Evolutionary conservation across 2,797 vertebrate species (phyloP), one percentile per base, ranked within the genome.

Genomic region (Ceryle rudis): DNA sequence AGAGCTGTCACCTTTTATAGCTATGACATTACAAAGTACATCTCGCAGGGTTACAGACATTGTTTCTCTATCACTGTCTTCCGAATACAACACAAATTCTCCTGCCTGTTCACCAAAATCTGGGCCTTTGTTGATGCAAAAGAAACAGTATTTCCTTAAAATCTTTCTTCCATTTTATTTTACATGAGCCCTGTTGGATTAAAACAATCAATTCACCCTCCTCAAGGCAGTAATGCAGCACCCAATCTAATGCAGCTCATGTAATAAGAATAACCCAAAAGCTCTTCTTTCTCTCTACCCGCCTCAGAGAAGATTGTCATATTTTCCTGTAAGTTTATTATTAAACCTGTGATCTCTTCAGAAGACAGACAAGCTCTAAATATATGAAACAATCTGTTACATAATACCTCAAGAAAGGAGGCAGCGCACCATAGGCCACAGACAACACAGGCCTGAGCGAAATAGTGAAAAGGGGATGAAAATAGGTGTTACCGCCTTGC

Each of bases 271-370:
- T 29, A 89, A 90, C 77, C 82, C 87, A 90, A 13, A 21, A 57
- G 37, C 55, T 89, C 73, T 64, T 69, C 82, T 79, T 81, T 57
- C 85, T 75, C 89, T 75, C 78, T 66, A 6, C 29, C 7, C 19
- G 2, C 47, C 33, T 26, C 19, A 61, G 52, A 55, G 74, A 52
- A 57, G 81, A 82, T 35, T 67, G 73, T 11, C 49, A 77, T 89
- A 79, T 85, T 91, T 69, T 82, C 74, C 86, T 62, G 7, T 92
- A 74, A 91, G 92, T 94, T 94, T 46, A 92, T 94, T 96, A 92
- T 91, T 86, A 74, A 87, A 91, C 60, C 89, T 81, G 81, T 89
- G 81, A 82, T 80, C 84, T 91, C 91, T 94, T 80, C 93, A 78
- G 84, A 80, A 95, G 83, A 79, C 31, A 46, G 86, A 91, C 8